Evolutionary conservation across 2,888 invertebrate species (phyloP), one percentile per base, ranked within the genome.

Genomic region (Oscheius onirici): DNA sequence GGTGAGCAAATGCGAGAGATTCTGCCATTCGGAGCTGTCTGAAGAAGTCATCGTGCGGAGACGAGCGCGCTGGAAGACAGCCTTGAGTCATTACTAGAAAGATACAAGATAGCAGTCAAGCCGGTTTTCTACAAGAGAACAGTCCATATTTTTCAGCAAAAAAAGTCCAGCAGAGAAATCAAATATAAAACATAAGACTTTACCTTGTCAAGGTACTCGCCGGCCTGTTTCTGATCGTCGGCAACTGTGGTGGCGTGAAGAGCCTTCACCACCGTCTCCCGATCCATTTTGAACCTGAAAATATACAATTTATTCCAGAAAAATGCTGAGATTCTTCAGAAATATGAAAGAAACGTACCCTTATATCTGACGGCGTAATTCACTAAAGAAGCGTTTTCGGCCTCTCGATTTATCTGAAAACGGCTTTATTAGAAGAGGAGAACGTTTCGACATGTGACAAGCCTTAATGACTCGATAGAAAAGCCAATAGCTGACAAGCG

Each of bases 221-320:
- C 71, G 20, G 75, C 75, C 20, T 75, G 24, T 41, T 75, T 75
- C 54, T 69, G 68, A n/a, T 73, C 75, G 43, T 72, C 71, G 13
- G 72, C 70, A 13, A 63, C 57, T 3, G 75, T 75, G 13, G 75
- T 73, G 20, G 75, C 75, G n/a, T 73, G 51, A 43, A 75, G 71
- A 22, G 75, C 75, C n/a, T 61, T 55, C n/a, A 73, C 49, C 28
- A 75, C 49, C 17, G 60, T 57, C 43, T 71, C 75, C 55, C 58
- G 63, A 41, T 75, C 66, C 75, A 75, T 75, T 41, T 34, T 34
- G 34, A 34, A 34, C 34, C 34, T 34, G 34, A 34, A 34, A 34
- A 34, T 34, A n/a, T 8, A 34, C 34, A 34, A 0, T 34, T 34
- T 3, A 34, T 3, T 8, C 8, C 34, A 34, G n/a, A n/a, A n/a